Evolutionary conservation across 2,888 invertebrate genomes (phyloP).

Genomic region (Aethes cnicana): DNA sequence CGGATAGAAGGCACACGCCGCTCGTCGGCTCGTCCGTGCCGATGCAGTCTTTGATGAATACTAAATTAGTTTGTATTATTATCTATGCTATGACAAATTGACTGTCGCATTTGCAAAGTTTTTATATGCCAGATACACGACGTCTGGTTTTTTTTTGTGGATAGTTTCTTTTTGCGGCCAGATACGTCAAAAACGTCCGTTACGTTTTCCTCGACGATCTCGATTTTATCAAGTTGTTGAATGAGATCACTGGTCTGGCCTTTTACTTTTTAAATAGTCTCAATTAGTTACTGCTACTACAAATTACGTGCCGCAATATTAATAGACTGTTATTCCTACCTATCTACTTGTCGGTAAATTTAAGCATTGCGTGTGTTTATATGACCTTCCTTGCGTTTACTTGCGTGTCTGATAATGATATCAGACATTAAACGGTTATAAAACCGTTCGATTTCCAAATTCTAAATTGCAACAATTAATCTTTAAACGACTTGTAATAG

Average conservation of each 20-base stretch:
- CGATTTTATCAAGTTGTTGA: too few species aligned
- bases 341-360: neutral
- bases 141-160: neutral
- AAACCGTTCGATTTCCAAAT: slow-evolving; percentile 28
- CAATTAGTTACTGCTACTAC: too few species aligned
- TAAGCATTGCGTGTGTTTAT: slow-evolving; percentile 39
- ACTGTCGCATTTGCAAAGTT: slow-evolving; percentile 10
- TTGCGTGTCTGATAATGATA: slow-evolving; percentile 19
- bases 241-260: too few species aligned
- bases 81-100: slow-evolving; percentile 18
- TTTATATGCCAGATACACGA: neutral
- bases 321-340: too few species aligned
- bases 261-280: too few species aligned
- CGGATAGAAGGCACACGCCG: slow-evolving; percentile 71
- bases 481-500: slow-evolving; percentile 18
- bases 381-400: slow-evolving; percentile 45
- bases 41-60: slow-evolving; percentile 58
- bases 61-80: slow-evolving; percentile 38
- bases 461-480: slow-evolving; percentile 14
- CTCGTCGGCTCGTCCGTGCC: slow-evolving; percentile 74
- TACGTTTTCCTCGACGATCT: too few species aligned
- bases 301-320: too few species aligned
- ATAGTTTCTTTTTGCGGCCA: neutral
- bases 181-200: too few species aligned
- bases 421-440: slow-evolving; percentile 21